Evolutionary conservation across 2,888 invertebrate genomes (phyloP).

Genomic region (Lymantria monacha): DNA sequence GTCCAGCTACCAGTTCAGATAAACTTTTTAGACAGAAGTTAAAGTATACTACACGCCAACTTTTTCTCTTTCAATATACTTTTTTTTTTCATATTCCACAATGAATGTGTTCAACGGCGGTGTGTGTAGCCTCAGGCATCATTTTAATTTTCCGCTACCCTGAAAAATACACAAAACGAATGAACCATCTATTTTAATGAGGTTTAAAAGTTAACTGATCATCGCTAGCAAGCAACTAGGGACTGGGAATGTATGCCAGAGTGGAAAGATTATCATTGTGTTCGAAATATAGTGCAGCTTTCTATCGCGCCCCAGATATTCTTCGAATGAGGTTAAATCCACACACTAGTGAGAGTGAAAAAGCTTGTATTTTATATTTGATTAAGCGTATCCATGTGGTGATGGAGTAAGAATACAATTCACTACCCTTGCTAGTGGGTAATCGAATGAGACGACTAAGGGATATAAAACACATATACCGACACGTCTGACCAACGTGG

Average conservation of each 20-base stretch:
- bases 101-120: slow-evolving; percentile 25
- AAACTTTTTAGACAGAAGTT: slow-evolving; percentile 59
- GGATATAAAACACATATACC: too few relatives aligned
- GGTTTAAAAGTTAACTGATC: slow-evolving; percentile 79
- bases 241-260: slow-evolving; percentile 26
- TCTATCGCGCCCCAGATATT: too few relatives aligned
- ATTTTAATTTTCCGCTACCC: slow-evolving; percentile 80
- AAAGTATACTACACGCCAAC: slow-evolving; percentile 58
- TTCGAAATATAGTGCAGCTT: too few relatives aligned
- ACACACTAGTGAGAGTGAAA: too few relatives aligned
- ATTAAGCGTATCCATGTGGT: too few relatives aligned
- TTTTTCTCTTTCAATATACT: slow-evolving; percentile 55
- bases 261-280: slow-evolving; percentile 9
- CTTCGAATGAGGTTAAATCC: too few relatives aligned
- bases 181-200: slow-evolving; percentile 81
- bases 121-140: slow-evolving; percentile 66
- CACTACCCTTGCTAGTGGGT: too few relatives aligned
- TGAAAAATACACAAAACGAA: slow-evolving; percentile 73
- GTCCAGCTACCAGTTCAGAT: slow-evolving; percentile 44
- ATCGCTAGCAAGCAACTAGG: slow-evolving; percentile 33
- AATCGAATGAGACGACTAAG: too few relatives aligned
- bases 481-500: too few relatives aligned
- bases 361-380: too few relatives aligned
- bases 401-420: too few relatives aligned
- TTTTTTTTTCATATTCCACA: slow-evolving; percentile 56